Evolutionary conservation across 2,797 vertebrate genomes (phyloP).

Genomic region (Pangasius sanitwongsei): DNA sequence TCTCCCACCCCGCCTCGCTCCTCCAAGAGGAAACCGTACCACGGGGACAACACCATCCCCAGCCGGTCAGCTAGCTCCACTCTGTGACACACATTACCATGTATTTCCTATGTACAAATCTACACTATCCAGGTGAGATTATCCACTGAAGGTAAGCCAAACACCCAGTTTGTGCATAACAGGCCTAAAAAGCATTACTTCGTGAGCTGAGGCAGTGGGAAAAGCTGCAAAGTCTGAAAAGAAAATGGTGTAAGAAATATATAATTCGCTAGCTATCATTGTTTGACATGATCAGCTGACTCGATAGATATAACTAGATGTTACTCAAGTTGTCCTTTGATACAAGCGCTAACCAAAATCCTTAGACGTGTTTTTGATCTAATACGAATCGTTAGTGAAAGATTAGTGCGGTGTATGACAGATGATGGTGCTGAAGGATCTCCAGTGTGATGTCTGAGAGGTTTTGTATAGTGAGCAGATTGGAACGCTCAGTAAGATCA

Average conservation of each 20-base stretch:
- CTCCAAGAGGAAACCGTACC: conserved; percentile 96
- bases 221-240: neutral
- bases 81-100: neutral
- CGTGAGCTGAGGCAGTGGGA: neutral
- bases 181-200: neutral
- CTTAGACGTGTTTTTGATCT: neutral
- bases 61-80: conserved; percentile 80
- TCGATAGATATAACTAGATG: neutral
- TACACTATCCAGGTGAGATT: neutral
- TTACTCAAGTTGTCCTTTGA: neutral
- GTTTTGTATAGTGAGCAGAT: neutral
- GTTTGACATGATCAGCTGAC: neutral
- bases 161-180: neutral
- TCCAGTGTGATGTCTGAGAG: neutral
- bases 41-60: conserved; percentile 92
- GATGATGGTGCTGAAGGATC: neutral
- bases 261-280: neutral
- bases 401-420: neutral
- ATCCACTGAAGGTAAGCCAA: neutral
- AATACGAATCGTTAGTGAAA: neutral
- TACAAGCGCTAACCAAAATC: too few relatives aligned
- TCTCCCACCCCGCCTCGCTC: conserved; percentile 89
- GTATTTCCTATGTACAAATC: neutral
- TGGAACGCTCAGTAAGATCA: neutral
- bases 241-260: too few relatives aligned